These are phyloP conservation scores for Anthophora plumipes DNA, from an alignment of 2,888 invertebrate species.

Conservation along the genomic window DNA sequence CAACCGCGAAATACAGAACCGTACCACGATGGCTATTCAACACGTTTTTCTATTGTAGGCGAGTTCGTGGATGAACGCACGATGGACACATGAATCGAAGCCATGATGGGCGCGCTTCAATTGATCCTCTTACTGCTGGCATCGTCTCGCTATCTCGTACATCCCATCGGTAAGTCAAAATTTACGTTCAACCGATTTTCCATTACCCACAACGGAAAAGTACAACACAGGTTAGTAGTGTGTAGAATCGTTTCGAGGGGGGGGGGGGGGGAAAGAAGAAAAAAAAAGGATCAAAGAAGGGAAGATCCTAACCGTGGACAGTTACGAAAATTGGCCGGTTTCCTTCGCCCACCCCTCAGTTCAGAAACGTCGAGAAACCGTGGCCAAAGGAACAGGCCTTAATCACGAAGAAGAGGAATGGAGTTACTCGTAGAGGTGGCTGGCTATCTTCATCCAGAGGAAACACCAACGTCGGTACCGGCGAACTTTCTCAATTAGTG, in stretches of 20 bases:
- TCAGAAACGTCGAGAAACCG: constrained; percentile 7
- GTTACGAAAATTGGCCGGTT: too few species aligned
- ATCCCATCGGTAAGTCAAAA: constrained; percentile 68
- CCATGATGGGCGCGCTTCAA: constrained; percentile 70
- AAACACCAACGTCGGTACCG: constrained; percentile 60
- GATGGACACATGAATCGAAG: constrained; percentile 65
- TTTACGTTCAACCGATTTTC: constrained; percentile 55
- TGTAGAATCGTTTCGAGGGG: too few species aligned
- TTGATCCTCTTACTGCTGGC: constrained; percentile 69
- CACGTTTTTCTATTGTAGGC: constrained; percentile 54
- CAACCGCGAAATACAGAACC: too few species aligned
- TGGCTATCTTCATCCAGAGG: constrained; percentile 62
- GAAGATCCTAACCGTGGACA: too few species aligned
- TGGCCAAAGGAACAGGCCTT: constrained; percentile 45
- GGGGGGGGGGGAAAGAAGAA: too few species aligned
- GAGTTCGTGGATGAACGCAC: constrained; percentile 60
- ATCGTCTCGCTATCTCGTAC: constrained; percentile 68
- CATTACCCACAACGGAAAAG: too few species aligned
- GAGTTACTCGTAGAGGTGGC: constrained; percentile 44
- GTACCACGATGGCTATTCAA: not conserved
- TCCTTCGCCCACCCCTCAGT: too few species aligned
- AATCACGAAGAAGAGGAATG: constrained; percentile 57
- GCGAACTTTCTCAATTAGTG: constrained; percentile 80
- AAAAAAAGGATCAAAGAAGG: too few species aligned
- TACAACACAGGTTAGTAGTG: too few species aligned